phyloP scores from a whole-genome alignment of 2,113 vertebrate genomes.

The Sminthopsis crassicaudata region DNA sequence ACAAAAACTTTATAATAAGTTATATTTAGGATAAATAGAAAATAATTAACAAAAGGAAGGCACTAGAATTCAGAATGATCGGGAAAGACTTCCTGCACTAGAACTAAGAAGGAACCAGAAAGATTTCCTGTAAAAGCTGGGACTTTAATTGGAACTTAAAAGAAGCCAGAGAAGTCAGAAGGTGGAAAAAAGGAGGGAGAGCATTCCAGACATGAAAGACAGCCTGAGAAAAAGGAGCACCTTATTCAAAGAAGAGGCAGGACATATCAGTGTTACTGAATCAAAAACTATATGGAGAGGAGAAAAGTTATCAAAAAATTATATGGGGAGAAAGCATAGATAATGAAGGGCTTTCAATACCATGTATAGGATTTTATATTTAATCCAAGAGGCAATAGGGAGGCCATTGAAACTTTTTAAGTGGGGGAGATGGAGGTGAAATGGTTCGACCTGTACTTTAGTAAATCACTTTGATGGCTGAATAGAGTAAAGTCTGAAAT shows the following conservation, averaged over 20 bases:
- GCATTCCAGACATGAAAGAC: not conserved
- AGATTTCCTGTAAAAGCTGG: not conserved
- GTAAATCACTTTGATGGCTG: not conserved
- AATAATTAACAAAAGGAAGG: not conserved
- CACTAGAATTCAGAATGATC: not conserved
- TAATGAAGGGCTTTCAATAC: not conserved
- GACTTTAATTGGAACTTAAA: slow-evolving; percentile 26
- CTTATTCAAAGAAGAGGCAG: not conserved
- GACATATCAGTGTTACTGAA: not conserved
- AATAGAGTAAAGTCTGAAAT: not conserved
- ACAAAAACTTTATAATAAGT: not conserved
- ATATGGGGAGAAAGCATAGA: not conserved
- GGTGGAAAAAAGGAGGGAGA: not conserved
- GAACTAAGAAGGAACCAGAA: not conserved
- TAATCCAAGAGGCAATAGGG: not conserved
- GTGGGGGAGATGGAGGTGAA: not conserved
- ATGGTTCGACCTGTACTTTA: not conserved
- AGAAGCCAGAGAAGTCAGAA: not conserved
- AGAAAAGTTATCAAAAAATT: not conserved
- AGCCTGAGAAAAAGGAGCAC: not conserved
- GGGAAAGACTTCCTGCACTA: not conserved
- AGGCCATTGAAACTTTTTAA: not conserved
- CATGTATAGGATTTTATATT: not conserved
- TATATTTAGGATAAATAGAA: not conserved
- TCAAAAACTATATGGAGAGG: not conserved